Evolutionary conservation across 2,888 invertebrate species (phyloP).

Genomic region (Flabesymbios commensalis): DNA sequence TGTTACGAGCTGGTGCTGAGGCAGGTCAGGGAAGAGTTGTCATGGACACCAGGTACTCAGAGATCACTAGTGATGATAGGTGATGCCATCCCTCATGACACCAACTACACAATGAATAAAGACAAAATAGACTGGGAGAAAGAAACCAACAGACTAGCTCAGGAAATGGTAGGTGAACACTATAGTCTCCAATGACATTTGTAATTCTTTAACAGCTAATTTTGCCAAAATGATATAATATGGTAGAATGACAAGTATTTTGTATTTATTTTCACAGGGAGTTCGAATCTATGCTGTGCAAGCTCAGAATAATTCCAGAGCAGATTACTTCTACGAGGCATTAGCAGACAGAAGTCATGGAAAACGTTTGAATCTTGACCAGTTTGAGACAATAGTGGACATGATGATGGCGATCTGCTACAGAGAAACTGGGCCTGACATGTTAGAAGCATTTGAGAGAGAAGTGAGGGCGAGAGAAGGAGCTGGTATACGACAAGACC

Average conservation of each 20-base stretch:
- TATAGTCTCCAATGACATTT: too few species aligned
- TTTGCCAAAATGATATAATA: too few species aligned
- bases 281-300: too few species aligned
- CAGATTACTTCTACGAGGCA: slow-evolving; percentile 38
- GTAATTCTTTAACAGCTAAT: too few species aligned
- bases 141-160: slow-evolving; percentile 16
- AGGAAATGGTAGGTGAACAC: not conserved
- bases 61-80: slow-evolving; percentile 53
- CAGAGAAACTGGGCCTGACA: too few species aligned
- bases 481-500: too few species aligned
- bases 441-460: too few species aligned
- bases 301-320: too few species aligned
- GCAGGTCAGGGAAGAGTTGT: slow-evolving; percentile 41
- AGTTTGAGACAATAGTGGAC: slow-evolving; percentile 48
- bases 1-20: slow-evolving; percentile 54
- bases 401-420: slow-evolving; percentile 57
- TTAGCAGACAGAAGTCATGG: slow-evolving; percentile 44
- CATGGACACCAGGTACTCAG: slow-evolving; percentile 51
- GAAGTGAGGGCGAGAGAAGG: too few species aligned
- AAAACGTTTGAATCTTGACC: slow-evolving; percentile 44
- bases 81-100: slow-evolving; percentile 50
- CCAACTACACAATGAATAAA: slow-evolving; percentile 40
- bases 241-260: too few species aligned
- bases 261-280: too few species aligned
- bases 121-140: slow-evolving; percentile 49